phyloP scores from a whole-genome alignment of 2,113 vertebrate genomes.

The Oreochromis spilurus region DNA sequence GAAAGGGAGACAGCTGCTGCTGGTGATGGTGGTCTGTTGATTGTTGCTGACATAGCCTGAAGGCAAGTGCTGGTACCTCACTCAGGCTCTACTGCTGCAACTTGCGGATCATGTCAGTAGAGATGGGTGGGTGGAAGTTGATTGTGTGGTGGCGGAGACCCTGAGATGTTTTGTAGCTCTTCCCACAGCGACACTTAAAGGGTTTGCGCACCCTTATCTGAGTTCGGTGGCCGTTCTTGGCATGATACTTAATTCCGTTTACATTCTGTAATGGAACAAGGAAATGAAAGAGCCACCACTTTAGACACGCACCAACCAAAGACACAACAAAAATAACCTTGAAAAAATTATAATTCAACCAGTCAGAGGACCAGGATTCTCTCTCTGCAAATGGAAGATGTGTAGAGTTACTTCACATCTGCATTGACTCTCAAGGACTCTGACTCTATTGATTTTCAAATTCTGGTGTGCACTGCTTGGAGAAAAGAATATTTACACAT shows the following conservation, averaged over 20 bases:
- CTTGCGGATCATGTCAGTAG: constrained; percentile 93
- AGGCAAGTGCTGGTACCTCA: constrained; percentile 69
- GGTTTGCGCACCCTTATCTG: constrained; percentile 96
- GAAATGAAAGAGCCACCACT: neutral
- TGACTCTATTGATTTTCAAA: neutral
- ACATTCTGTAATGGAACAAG: constrained; percentile 81
- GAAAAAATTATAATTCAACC: neutral
- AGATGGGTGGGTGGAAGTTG: constrained; percentile 95
- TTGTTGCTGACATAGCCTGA: constrained; percentile 75
- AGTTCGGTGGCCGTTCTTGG: constrained; percentile 96
- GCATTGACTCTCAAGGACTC: neutral
- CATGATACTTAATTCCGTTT: constrained; percentile 98
- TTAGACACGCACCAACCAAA: neutral
- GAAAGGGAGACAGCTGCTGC: constrained; percentile 63
- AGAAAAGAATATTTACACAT: neutral
- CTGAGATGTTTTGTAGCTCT: constrained; percentile 99
- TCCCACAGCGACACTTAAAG: constrained; percentile 96
- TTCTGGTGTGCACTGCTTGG: neutral
- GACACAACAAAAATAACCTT: neutral
- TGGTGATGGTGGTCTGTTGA: constrained; percentile 74
- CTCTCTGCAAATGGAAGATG: neutral
- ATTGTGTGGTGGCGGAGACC: constrained; percentile 98
- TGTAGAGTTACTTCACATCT: neutral
- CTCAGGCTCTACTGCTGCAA: constrained; percentile 85
- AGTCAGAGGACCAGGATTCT: neutral